These are phyloP conservation scores for Trichonephila clavipes DNA, from an alignment of 1,140 invertebrate genomes.

Conservation along the genomic window DNA sequence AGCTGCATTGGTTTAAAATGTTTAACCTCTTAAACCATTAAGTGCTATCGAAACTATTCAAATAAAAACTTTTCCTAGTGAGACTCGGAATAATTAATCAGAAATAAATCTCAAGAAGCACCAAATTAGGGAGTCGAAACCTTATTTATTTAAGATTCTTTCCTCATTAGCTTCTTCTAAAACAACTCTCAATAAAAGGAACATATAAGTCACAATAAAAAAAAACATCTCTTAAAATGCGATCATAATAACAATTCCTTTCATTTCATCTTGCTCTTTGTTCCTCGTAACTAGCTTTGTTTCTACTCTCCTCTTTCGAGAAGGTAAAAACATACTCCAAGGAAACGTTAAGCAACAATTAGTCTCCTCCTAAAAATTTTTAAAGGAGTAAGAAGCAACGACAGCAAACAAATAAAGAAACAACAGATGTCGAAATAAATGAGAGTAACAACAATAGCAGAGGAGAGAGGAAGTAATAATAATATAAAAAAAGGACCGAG, in stretches of 20 bases:
- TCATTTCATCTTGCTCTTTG: constrained; percentile 26
- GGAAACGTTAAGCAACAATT: constrained; percentile 64
- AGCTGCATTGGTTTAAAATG: too few relatives aligned
- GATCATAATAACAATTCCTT: constrained; percentile 43
- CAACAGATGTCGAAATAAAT: constrained; percentile 72
- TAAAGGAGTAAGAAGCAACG: constrained; percentile 17
- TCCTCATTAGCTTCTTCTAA: not conserved
- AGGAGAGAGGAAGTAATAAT: not conserved
- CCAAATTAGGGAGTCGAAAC: not conserved
- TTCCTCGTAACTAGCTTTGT: constrained; percentile 58
- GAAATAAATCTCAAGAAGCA: not conserved
- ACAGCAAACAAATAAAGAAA: constrained; percentile 47
- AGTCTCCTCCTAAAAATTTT: constrained; percentile 44
- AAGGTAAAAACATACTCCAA: constrained; percentile 52
- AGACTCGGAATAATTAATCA: not conserved
- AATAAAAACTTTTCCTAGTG: too few relatives aligned
- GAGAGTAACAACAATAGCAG: constrained; percentile 44
- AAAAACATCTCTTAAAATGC: not conserved
- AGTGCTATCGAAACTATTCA: too few relatives aligned
- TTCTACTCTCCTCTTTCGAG: not conserved
- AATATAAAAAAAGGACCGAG: not conserved
- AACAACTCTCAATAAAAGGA: not conserved
- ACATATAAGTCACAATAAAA: not conserved
- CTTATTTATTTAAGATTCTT: constrained; percentile 26
- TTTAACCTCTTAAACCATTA: too few relatives aligned